A percentile compares a stretch with the other conserved stretches of the same genome.
Conservation (phyloP, 2,797 vertebrate species). For the Novumbra hubbsi region DNA sequence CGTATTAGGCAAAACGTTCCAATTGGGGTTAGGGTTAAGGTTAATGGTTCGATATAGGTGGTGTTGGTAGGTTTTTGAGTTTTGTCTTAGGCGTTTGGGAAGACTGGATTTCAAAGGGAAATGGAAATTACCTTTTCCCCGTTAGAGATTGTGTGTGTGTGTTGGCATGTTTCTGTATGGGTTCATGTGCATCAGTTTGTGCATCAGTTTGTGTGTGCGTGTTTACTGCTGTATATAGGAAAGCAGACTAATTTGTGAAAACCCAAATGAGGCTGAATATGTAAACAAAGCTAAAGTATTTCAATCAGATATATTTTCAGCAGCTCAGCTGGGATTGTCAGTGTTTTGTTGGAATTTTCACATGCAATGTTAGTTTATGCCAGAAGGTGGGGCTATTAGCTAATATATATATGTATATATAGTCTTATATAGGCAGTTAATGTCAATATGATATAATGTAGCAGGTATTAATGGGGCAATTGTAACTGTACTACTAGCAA, state of each 20-base stretch:
- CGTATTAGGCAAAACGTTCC: too few relatives aligned
- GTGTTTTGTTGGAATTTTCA: neutral
- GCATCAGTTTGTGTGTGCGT: neutral
- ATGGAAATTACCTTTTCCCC: constrained; percentile 55
- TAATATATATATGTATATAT: constrained; percentile 26
- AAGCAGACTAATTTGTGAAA: too few relatives aligned
- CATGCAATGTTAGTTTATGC: constrained; percentile 49
- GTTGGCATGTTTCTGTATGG: neutral
- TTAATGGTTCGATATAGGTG: too few relatives aligned
- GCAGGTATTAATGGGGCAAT: neutral
- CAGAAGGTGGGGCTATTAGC: constrained; percentile 63
- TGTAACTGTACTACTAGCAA: too few relatives aligned
- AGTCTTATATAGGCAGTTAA: neutral
- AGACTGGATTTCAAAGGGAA: too few relatives aligned
- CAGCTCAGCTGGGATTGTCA: neutral
- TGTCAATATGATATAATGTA: neutral
- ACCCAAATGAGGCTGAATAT: neutral
- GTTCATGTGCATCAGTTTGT: neutral
- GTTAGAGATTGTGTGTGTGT: neutral
- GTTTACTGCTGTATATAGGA: neutral
- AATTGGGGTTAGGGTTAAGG: too few relatives aligned
- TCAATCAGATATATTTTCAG: too few relatives aligned
- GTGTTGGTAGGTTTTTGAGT: too few relatives aligned
- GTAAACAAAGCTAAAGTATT: neutral
- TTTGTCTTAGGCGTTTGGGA: too few relatives aligned